Percentiles rank a stretch among this genome's conserved stretches.
phyloP scores from a whole-genome alignment of 2,888 invertebrate genomes.

The Thymelicus lineola region DNA sequence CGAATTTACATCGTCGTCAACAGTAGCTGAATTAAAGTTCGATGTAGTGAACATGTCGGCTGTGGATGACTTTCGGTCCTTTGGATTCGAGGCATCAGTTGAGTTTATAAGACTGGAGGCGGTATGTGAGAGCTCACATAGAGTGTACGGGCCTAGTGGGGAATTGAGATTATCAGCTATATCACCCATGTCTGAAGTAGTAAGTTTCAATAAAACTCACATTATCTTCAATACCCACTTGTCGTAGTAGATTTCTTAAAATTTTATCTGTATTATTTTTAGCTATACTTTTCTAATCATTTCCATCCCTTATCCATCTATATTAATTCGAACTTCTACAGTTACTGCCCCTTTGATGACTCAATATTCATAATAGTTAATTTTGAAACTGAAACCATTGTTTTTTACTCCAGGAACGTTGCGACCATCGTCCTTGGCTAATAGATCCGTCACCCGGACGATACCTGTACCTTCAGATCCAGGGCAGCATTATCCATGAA shows the following conservation, averaged over 20 bases:
- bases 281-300: no score
- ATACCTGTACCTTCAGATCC: conserved; percentile 91
- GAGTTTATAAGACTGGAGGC: conserved; percentile 91
- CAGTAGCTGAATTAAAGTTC: conserved; percentile 92
- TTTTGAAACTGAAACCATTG: not conserved
- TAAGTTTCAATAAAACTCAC: conserved; percentile 48
- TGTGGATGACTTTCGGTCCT: conserved; percentile 92
- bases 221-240: no score
- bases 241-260: no score
- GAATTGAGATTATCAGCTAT: conserved; percentile 87
- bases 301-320: no score
- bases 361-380: not conserved
- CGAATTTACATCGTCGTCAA: conserved; percentile 90
- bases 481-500: conserved; percentile 86
- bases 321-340: no score
- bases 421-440: conserved; percentile 92
- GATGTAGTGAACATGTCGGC: conserved; percentile 93
- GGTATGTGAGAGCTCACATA: conserved; percentile 88
- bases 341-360: no score
- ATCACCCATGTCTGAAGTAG: conserved; percentile 80
- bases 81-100: conserved; percentile 93
- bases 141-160: conserved; percentile 91
- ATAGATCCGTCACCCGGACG: conserved; percentile 91
- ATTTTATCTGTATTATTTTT: no score
- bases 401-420: conserved; percentile 87